Percentiles rank a stretch among this genome's conserved stretches.
phyloP scores from a whole-genome alignment of 2,888 invertebrate species.

The Odontocerum albicorne region DNA sequence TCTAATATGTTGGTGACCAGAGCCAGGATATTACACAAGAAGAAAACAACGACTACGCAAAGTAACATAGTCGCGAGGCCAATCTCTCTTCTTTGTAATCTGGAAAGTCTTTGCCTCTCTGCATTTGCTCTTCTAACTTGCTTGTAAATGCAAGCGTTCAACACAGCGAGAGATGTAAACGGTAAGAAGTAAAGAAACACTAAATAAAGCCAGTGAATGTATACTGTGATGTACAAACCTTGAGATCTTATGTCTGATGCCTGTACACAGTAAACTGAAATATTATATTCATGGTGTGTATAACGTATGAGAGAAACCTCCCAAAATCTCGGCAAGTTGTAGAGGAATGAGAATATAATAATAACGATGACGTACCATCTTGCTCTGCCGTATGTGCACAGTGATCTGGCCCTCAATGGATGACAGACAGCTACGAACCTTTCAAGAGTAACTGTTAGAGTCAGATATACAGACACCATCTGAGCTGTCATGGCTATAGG shows the following conservation, averaged over 20 bases:
- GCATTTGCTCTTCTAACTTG: constrained; percentile 89
- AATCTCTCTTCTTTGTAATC: constrained; percentile 89
- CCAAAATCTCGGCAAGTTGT: constrained; percentile 83
- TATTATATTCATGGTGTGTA: constrained; percentile 52
- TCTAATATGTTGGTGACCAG: constrained; percentile 85
- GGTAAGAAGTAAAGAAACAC: constrained; percentile 94
- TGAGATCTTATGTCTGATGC: constrained; percentile 71
- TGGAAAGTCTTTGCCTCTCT: constrained; percentile 86
- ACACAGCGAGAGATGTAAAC: constrained; percentile 81
- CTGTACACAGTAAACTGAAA: constrained; percentile 69
- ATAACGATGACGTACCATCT: constrained; percentile 83
- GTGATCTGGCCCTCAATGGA: constrained; percentile 82
- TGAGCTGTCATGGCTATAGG: constrained; percentile 87
- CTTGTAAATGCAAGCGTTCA: constrained; percentile 88
- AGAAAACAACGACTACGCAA: constrained; percentile 92
- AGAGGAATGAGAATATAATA: constrained; percentile 76
- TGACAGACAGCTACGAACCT: constrained; percentile 93
- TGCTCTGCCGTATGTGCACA: constrained; percentile 88
- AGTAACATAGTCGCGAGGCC: constrained; percentile 93
- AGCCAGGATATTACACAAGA: constrained; percentile 88
- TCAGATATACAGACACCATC: constrained; percentile 92
- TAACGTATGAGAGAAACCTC: constrained; percentile 60
- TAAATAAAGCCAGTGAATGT: constrained; percentile 94
- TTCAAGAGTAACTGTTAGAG: constrained; percentile 87
- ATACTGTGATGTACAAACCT: constrained; percentile 76